phyloP scores from a whole-genome alignment of 2,888 invertebrate genomes.

The Apamea epomidion region DNA sequence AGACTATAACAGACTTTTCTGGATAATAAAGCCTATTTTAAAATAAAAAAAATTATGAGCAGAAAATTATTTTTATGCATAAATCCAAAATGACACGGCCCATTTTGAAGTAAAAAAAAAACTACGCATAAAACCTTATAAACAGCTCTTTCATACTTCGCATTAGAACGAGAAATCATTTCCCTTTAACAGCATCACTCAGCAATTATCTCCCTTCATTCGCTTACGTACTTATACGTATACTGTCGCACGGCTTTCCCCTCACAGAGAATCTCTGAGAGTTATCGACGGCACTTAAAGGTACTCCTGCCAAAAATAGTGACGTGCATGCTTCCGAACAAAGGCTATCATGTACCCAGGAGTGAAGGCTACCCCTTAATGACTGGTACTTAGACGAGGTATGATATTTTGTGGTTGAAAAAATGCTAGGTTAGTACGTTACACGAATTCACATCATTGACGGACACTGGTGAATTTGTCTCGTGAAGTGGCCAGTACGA shows the following conservation, averaged over 20 bases:
- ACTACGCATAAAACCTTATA: background rate
- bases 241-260: slow-evolving; percentile 45
- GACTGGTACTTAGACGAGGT: slow-evolving; percentile 28
- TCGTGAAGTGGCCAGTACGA: too few species aligned
- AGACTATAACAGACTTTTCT: background rate
- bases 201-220: slow-evolving; percentile 47
- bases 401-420: slow-evolving; percentile 27
- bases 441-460: background rate
- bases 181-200: slow-evolving; percentile 12
- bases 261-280: slow-evolving; percentile 49
- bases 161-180: background rate
- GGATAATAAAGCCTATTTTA: background rate
- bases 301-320: slow-evolving; percentile 59
- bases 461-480: background rate
- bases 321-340: slow-evolving; percentile 56
- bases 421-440: background rate
- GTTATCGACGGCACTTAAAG: slow-evolving; percentile 54
- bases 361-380: slow-evolving; percentile 43
- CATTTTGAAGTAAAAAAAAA: background rate
- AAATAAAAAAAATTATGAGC: background rate
- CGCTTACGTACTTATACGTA: slow-evolving; percentile 41
- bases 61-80: background rate
- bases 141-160: background rate
- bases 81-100: background rate
- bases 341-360: slow-evolving; percentile 49